These are phyloP conservation scores for Luscinia luscinia DNA, from an alignment of 2,797 vertebrate species.

Conservation along the genomic window DNA sequence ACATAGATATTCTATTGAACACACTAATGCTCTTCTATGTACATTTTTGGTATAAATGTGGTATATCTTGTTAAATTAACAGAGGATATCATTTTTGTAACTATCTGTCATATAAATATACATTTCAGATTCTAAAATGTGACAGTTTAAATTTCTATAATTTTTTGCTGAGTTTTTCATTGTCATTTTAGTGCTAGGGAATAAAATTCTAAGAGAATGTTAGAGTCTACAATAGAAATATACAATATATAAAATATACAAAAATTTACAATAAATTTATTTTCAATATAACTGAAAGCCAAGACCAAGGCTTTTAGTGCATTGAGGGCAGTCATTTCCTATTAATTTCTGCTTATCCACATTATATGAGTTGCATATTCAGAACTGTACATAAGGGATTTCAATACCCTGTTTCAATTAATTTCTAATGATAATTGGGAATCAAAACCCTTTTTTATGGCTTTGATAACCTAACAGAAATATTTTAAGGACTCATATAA, in stretches of 20 bases:
- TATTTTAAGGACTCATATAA: background rate
- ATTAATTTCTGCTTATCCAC: constrained; percentile 42
- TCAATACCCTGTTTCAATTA: constrained; percentile 52
- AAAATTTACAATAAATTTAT: background rate
- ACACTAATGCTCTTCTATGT: background rate
- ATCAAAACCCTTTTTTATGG: constrained; percentile 4
- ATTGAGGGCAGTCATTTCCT: background rate
- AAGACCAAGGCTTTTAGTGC: background rate
- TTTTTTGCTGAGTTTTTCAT: background rate
- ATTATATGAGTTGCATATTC: background rate
- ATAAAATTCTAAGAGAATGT: background rate
- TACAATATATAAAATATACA: background rate
- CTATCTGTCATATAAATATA: background rate
- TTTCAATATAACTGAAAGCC: background rate
- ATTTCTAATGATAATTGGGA: constrained; percentile 52
- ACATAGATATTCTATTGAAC: background rate
- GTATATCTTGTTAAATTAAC: background rate
- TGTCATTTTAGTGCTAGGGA: background rate
- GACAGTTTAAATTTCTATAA: background rate
- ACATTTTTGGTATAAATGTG: background rate
- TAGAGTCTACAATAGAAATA: background rate
- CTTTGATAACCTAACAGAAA: constrained; percentile 8
- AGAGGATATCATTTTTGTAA: background rate
- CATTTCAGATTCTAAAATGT: background rate
- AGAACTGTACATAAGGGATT: constrained; percentile 12